These are phyloP conservation scores for Symphodus melops DNA, from an alignment of 2,113 vertebrate genomes.

Conservation along the genomic window DNA sequence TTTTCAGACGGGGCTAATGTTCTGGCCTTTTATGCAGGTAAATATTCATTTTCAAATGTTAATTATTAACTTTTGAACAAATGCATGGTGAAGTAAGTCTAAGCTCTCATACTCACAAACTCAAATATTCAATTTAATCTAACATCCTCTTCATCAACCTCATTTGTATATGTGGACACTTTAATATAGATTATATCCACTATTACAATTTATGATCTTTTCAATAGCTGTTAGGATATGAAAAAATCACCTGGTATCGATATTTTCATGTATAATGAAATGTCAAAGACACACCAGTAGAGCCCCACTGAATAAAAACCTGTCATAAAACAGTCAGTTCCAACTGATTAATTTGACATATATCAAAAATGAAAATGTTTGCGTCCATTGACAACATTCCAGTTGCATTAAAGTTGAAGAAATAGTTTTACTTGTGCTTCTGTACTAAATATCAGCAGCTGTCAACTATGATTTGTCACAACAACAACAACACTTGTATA, in stretches of 20 bases:
- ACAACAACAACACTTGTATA: not conserved
- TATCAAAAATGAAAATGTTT: too few species aligned
- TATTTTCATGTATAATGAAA: not conserved
- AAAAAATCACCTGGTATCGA: not conserved
- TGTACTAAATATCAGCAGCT: too few species aligned
- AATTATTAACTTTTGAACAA: not conserved
- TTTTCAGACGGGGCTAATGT: constrained; percentile 90
- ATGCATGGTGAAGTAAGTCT: not conserved
- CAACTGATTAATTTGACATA: not conserved
- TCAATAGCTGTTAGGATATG: not conserved
- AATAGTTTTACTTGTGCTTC: too few species aligned
- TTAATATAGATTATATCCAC: not conserved
- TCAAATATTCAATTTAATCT: not conserved
- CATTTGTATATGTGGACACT: not conserved
- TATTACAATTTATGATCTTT: not conserved
- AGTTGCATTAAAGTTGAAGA: too few species aligned
- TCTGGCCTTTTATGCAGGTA: constrained; percentile 95
- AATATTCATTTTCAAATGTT: constrained; percentile 52
- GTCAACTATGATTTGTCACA: not conserved
- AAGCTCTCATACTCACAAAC: not conserved
- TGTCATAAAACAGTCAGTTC: not conserved
- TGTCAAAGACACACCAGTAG: not conserved
- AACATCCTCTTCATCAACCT: not conserved
- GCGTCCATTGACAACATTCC: too few species aligned
- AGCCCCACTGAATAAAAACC: not conserved